Evolutionary conservation across 2,888 invertebrate species (phyloP).

Genomic region (Polydrusus tereticollis): DNA sequence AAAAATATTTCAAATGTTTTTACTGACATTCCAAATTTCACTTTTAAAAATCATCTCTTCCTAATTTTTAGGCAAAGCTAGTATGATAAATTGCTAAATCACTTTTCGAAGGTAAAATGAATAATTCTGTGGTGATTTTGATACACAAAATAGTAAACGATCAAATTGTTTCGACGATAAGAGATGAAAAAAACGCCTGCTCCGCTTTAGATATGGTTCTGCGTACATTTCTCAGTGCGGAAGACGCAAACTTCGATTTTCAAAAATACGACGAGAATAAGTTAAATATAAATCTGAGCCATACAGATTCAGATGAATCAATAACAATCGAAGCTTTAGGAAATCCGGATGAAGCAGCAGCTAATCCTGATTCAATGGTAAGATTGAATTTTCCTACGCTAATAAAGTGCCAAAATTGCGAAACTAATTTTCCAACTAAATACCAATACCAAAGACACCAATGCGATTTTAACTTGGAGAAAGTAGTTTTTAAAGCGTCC

Average conservation of each 20-base stretch:
- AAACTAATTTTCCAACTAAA: constrained; percentile 66
- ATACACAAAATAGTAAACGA: constrained; percentile 37
- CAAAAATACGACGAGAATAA: constrained; percentile 25
- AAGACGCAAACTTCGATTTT: constrained; percentile 15
- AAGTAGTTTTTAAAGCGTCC: constrained; percentile 60
- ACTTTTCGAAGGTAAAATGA: constrained; percentile 21
- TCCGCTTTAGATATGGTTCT: constrained; percentile 15
- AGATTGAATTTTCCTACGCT: constrained; percentile 59
- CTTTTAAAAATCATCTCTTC: constrained; percentile 28
- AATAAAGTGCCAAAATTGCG: constrained; percentile 67
- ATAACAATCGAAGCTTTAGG: constrained; percentile 25
- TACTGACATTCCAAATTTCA: constrained; percentile 21
- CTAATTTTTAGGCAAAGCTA: constrained; percentile 32
- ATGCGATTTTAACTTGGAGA: constrained; percentile 66
- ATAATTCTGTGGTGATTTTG: constrained; percentile 30
- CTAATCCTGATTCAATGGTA: constrained; percentile 1
- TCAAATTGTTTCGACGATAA: constrained; percentile 27
- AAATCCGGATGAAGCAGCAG: neutral
- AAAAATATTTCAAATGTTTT: constrained; percentile 29
- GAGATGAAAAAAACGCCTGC: constrained; percentile 28
- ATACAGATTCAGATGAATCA: constrained; percentile 13
- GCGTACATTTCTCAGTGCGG: constrained; percentile 26
- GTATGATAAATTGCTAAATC: constrained; percentile 21
- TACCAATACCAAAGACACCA: constrained; percentile 67
- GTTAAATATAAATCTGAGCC: constrained; percentile 25